Base-by-base conservation (phyloP, 1,140 invertebrate species). In the Drosophila sulfurigaster region DNA sequence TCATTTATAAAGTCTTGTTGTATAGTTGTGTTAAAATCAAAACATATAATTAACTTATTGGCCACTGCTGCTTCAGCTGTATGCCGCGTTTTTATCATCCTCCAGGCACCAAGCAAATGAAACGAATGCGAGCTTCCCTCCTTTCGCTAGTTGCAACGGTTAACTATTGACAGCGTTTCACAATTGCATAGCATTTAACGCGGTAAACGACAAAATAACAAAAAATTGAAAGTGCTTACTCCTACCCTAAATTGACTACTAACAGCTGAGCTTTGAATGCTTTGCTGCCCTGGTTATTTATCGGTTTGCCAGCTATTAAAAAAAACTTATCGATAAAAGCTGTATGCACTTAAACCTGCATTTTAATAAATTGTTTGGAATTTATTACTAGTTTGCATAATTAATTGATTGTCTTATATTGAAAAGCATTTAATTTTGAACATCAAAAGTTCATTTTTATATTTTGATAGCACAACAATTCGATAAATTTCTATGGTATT, bases 1-100 rank as follows among this genome's bases (percentile, higher is more conserved):
- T 60, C 71, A 74, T 74, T 62, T 62, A 20, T 57, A 25, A 25
- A 25, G 20, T 25, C 57, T 57, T 32, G 25, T 20, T 20, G 20
- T 51, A 20, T 20, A 25, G 3, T 49, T 63, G 32, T 38, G 62
- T 11, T 43, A 16, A 25, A 49, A 52, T 16, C 35, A 8, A 46
- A 43, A 5, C 58, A 63, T 20, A 32, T 41, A 41, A 10, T 41
- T 41, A 11, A 10, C 38, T 41, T 10, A 41, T 41, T 41, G 38
- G 38, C 3, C 11, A 43, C 41, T 43, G 11, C n/a, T 1, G 8
- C 32, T 32, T 32, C 3, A 25, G 20, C 35, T 38, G 41, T 4
- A 43, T 43, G 3, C 3, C 41, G 11, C 41, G 41, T 43, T 43
- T 43, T n/a, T 43, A n/a, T 43, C 41, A 43, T 43, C 7, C 41